These are phyloP conservation scores for Andrena trimmerana DNA, from an alignment of 2,888 invertebrate genomes.

Conservation along the genomic window DNA sequence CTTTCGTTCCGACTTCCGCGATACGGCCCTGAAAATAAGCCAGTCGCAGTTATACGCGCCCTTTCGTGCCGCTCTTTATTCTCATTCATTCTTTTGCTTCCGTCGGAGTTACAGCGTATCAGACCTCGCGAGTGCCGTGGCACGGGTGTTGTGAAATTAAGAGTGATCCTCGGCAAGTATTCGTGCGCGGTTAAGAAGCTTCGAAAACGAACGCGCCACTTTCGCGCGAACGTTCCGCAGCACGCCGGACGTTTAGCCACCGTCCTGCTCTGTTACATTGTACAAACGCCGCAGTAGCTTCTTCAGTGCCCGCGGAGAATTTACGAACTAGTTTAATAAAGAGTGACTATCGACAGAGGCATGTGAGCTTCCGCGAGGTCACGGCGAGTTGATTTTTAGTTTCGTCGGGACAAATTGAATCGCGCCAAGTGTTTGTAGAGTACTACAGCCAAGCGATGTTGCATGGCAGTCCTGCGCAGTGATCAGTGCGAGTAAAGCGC, in stretches of 20 bases:
- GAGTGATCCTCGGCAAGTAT: slow-evolving; percentile 20
- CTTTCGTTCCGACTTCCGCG: slow-evolving; percentile 63
- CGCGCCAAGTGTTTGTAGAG: slow-evolving; percentile 58
- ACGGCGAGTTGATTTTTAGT: background rate
- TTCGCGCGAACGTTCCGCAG: slow-evolving; percentile 8
- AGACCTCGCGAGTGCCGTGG: slow-evolving; percentile 1
- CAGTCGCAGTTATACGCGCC: slow-evolving; percentile 69
- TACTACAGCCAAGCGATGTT: slow-evolving; percentile 45
- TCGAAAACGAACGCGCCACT: slow-evolving; percentile 14
- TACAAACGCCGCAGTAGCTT: background rate
- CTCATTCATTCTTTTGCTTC: slow-evolving; percentile 53
- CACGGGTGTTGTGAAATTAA: slow-evolving; percentile 25
- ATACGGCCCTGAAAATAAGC: slow-evolving; percentile 72
- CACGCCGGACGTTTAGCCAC: background rate
- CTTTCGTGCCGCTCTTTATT: slow-evolving; percentile 62
- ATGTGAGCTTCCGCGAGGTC: slow-evolving; percentile 1
- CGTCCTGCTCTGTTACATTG: slow-evolving; percentile 14
- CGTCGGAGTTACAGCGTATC: slow-evolving; percentile 52
- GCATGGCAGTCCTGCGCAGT: slow-evolving; percentile 65
- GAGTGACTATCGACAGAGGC: background rate
- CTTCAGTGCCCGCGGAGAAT: background rate
- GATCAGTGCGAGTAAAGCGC: slow-evolving; percentile 12
- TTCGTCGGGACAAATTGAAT: slow-evolving; percentile 22
- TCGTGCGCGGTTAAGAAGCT: slow-evolving; percentile 14
- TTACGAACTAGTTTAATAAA: background rate